These are phyloP conservation scores for Corydoras maculifer DNA, from an alignment of 2,113 vertebrate species.

Conservation along the genomic window DNA sequence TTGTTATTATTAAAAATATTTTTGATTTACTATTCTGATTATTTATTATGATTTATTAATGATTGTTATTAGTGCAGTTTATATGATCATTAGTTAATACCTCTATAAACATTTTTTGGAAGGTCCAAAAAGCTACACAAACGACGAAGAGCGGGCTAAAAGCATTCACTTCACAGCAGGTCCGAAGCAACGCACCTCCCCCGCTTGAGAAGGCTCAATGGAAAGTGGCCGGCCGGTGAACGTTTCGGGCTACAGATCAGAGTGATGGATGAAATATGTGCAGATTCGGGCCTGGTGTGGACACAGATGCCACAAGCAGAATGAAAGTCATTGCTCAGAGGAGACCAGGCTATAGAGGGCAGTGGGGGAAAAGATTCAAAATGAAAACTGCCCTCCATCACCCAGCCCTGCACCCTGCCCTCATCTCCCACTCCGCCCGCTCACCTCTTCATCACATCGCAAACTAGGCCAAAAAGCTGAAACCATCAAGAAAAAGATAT, in stretches of 20 bases:
- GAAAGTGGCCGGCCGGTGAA: slow-evolving; percentile 15
- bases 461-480: slow-evolving; percentile 9
- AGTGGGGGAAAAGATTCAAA: slow-evolving; percentile 28
- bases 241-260: slow-evolving; percentile 35
- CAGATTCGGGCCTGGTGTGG: slow-evolving; percentile 42
- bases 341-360: slow-evolving; percentile 40
- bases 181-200: neutral
- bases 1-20: too few relatives aligned
- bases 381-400: slow-evolving; percentile 36
- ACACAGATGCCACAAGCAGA: slow-evolving; percentile 49
- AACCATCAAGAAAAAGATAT: slow-evolving; percentile 5
- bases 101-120: too few relatives aligned
- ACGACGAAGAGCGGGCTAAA: too few relatives aligned
- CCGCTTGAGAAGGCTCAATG: slow-evolving; percentile 25
- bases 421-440: slow-evolving; percentile 19
- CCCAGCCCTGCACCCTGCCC: slow-evolving; percentile 2
- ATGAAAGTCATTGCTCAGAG: slow-evolving; percentile 57
- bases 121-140: neutral
- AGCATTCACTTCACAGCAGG: neutral
- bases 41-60: neutral
- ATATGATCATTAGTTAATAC: too few relatives aligned
- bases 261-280: slow-evolving; percentile 58
- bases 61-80: too few relatives aligned
- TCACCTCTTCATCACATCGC: slow-evolving; percentile 31
- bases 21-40: too few relatives aligned